Conservation (phyloP, 2,797 vertebrate species). For the Silurus aristotelis region DNA sequence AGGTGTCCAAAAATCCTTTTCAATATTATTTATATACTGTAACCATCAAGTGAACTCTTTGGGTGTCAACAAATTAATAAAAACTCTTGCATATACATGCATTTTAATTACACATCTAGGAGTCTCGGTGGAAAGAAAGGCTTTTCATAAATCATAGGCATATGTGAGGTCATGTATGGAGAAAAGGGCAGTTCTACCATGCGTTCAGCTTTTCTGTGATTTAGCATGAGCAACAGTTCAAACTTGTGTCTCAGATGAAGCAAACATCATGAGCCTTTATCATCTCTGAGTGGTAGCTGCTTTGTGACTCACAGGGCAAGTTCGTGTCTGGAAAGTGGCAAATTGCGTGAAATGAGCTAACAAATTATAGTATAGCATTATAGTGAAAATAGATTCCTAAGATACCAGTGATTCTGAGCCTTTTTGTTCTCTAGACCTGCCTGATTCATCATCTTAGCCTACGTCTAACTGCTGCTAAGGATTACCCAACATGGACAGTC, state of each 20-base stretch:
- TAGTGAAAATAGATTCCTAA: too few relatives aligned
- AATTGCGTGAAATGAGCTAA: not conserved
- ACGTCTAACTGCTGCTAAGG: too few relatives aligned
- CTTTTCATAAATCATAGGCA: not conserved
- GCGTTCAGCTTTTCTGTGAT: not conserved
- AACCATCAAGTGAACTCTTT: too few relatives aligned
- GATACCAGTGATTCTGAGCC: too few relatives aligned
- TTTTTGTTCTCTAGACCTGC: too few relatives aligned
- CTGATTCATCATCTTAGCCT: too few relatives aligned
- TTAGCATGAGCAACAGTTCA: not conserved
- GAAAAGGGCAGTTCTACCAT: not conserved
- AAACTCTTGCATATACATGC: not conserved
- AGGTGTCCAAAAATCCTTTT: too few relatives aligned
- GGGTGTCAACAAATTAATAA: not conserved
- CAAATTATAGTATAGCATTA: too few relatives aligned
- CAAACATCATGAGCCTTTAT: not conserved
- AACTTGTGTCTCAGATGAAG: not conserved
- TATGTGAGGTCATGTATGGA: not conserved
- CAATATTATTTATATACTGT: too few relatives aligned
- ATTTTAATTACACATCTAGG: not conserved
- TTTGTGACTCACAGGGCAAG: not conserved
- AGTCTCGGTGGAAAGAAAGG: not conserved
- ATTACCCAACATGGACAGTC: too few relatives aligned
- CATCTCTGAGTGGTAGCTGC: not conserved
- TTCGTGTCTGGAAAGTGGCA: not conserved